phyloP scores from a whole-genome alignment of 2,113 vertebrate species.

The Fulica atra region DNA sequence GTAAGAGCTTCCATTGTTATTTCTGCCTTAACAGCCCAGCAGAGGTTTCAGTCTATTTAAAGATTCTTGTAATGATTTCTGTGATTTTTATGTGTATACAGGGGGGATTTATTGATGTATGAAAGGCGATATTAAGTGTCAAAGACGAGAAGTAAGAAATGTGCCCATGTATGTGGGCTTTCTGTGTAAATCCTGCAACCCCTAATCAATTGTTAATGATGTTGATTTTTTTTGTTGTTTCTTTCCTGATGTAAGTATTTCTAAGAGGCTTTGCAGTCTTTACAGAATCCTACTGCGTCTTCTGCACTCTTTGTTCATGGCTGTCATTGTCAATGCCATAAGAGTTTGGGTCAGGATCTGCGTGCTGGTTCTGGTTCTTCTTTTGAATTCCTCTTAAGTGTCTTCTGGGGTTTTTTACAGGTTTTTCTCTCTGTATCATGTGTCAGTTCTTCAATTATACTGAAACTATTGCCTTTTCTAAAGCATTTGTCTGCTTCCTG shows the following conservation, averaged over 20 bases:
- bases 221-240: neutral
- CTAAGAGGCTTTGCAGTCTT: neutral
- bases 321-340: neutral
- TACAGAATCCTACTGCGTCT: neutral
- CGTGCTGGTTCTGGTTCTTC: neutral
- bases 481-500: neutral
- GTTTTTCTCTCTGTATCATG: neutral
- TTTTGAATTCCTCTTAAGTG: neutral
- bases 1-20: constrained; percentile 20
- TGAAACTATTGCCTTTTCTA: neutral
- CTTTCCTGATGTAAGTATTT: neutral
- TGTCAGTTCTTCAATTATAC: neutral
- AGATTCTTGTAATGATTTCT: neutral
- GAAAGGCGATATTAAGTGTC: neutral
- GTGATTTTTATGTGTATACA: constrained; percentile 2
- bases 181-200: neutral
- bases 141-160: neutral
- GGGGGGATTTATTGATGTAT: neutral
- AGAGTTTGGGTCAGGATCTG: neutral
- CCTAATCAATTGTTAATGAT: neutral
- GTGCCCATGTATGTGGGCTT: neutral
- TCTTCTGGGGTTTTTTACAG: neutral
- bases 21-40: constrained; percentile 28
- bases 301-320: neutral
- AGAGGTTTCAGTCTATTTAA: constrained; percentile 41